These are phyloP conservation scores for Hyppa rectilinea DNA, from an alignment of 2,888 invertebrate genomes.

Conservation along the genomic window DNA sequence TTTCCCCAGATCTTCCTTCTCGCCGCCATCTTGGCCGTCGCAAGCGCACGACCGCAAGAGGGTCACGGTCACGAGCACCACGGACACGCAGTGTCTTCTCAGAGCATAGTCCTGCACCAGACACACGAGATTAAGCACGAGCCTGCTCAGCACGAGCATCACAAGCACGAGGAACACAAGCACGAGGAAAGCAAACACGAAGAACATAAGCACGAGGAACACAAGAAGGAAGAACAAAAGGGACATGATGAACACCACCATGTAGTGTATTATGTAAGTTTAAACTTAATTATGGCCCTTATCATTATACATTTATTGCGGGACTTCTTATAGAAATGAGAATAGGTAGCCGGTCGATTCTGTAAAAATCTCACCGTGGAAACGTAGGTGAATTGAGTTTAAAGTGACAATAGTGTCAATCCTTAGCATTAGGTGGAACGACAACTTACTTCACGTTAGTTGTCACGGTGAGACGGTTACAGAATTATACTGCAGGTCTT, in stretches of 20 bases:
- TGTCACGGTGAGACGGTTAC: too few species aligned
- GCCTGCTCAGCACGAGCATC: conserved; percentile 19
- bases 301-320: background rate
- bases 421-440: too few species aligned
- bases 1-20: conserved; percentile 64
- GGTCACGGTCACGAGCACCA: conserved; percentile 63
- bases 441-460: too few species aligned
- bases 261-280: conserved; percentile 77
- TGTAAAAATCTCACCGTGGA: too few species aligned
- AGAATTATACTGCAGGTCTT: too few species aligned
- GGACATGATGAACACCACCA: conserved; percentile 67
- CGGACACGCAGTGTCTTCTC: conserved; percentile 70
- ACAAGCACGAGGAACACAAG: conserved; percentile 16
- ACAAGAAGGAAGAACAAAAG: too few species aligned
- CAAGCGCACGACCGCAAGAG: conserved; percentile 69
- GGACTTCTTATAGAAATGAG: too few species aligned
- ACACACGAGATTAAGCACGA: conserved; percentile 43
- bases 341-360: too few species aligned
- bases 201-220: conserved; percentile 49
- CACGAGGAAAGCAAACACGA: conserved; percentile 12
- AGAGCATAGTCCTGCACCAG: conserved; percentile 74
- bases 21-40: conserved; percentile 59
- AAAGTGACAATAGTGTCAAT: too few species aligned
- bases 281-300: background rate
- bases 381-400: too few species aligned